Evolutionary conservation across 2,113 vertebrate genomes (phyloP).

Genomic region (Thamnophis sirtalis): DNA sequence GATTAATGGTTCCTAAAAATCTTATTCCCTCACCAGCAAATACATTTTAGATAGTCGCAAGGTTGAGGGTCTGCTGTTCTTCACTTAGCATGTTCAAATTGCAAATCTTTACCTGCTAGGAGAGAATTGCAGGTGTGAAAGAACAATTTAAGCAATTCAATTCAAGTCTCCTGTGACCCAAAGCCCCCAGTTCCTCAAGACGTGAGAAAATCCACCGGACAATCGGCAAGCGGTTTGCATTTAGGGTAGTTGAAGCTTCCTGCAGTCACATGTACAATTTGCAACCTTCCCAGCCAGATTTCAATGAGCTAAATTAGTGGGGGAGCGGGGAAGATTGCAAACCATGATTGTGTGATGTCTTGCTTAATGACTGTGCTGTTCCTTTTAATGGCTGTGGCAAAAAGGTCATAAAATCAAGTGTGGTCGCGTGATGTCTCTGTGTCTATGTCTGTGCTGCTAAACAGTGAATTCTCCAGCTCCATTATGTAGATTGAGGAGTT

Average conservation of each 20-base stretch:
- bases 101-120: neutral
- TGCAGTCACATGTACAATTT: too few relatives aligned
- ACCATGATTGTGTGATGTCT: too few relatives aligned
- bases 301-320: too few relatives aligned
- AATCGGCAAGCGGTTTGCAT: neutral
- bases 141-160: neutral
- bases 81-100: neutral
- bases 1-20: neutral
- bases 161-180: neutral
- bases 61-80: neutral
- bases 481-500: neutral
- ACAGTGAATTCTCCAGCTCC: too few relatives aligned
- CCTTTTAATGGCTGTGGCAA: too few relatives aligned
- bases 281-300: too few relatives aligned
- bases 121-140: neutral
- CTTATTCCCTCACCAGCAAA: neutral
- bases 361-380: too few relatives aligned
- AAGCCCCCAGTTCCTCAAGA: neutral
- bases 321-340: too few relatives aligned
- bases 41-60: neutral
- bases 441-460: too few relatives aligned
- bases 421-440: too few relatives aligned
- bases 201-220: neutral
- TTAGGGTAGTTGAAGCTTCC: too few relatives aligned
- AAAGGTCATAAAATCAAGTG: too few relatives aligned